phyloP scores from a whole-genome alignment of 2,113 vertebrate species.

The Caranx melampygus region DNA sequence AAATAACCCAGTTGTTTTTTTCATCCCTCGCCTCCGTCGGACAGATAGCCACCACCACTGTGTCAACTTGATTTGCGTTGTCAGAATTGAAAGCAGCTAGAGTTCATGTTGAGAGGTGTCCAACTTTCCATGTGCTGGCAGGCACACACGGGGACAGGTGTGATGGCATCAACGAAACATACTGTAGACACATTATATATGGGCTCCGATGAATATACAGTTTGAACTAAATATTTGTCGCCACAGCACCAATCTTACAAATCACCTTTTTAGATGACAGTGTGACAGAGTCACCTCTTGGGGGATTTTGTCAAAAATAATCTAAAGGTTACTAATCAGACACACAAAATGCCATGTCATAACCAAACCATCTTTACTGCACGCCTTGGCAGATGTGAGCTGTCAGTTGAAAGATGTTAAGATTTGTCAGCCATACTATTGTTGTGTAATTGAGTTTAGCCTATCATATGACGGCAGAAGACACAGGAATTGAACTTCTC shows the following conservation, averaged over 20 bases:
- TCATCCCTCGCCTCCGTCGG: not conserved
- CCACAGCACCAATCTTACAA: not conserved
- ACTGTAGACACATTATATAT: conserved; percentile 9
- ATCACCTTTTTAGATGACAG: not conserved
- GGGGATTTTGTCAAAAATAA: conserved; percentile 1
- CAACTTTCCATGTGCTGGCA: conserved; percentile 71
- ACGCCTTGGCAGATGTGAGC: not conserved
- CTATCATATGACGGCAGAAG: conserved; percentile 30
- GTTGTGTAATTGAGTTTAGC: conserved; percentile 37
- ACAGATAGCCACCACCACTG: conserved; percentile 6
- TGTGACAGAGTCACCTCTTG: not conserved
- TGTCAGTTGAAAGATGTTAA: conserved; percentile 20
- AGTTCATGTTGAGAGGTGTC: conserved; percentile 55
- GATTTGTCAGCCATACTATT: conserved; percentile 19
- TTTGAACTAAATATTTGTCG: not conserved
- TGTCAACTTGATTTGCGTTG: conserved; percentile 57
- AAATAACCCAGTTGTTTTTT: conserved; percentile 19
- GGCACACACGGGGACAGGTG: conserved; percentile 63
- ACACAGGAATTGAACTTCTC: conserved; percentile 6
- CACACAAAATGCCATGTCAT: not conserved
- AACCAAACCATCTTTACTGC: not conserved
- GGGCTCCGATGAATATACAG: not conserved
- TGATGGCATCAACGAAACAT: conserved; percentile 52
- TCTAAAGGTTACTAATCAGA: not conserved
- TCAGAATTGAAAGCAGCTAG: conserved; percentile 40